phyloP scores from a whole-genome alignment of 2,113 vertebrate species.

The Gracilinanus agilis region DNA sequence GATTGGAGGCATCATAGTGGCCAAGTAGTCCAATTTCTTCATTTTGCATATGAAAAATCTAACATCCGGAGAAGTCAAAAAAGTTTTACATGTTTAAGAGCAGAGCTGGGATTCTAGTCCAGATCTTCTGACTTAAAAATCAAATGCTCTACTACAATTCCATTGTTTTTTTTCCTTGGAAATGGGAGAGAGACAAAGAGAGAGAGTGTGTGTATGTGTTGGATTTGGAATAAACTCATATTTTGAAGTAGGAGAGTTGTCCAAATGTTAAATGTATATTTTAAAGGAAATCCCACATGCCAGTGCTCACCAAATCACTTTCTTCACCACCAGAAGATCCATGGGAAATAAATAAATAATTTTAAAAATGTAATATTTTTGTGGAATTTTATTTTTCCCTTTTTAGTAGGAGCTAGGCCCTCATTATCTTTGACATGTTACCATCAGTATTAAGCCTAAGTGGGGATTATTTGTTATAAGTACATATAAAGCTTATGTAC shows the following conservation, averaged over 20 bases:
- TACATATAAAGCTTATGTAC: conserved; percentile 25
- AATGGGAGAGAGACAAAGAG: background rate
- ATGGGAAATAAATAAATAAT: background rate
- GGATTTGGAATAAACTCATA: conserved; percentile 1
- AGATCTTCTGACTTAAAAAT: background rate
- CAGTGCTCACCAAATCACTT: conserved; percentile 32
- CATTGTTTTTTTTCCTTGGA: background rate
- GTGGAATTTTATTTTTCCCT: background rate
- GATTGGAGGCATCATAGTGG: background rate
- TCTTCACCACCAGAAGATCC: conserved; percentile 8
- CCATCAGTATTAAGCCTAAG: background rate
- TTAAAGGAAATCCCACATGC: conserved; percentile 31
- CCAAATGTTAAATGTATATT: conserved; percentile 8
- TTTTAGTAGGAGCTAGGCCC: background rate
- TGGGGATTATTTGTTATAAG: background rate
- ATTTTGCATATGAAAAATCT: background rate
- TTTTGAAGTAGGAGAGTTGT: conserved; percentile 33
- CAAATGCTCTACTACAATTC: background rate
- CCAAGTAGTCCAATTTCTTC: background rate
- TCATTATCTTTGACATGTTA: background rate
- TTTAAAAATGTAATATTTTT: conserved; percentile 27
- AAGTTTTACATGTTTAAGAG: background rate
- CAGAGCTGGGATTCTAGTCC: background rate
- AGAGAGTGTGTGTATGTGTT: background rate
- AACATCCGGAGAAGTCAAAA: background rate